These are phyloP conservation scores for Sarcophaga rosellei DNA, from an alignment of 2,888 invertebrate species.

Conservation along the genomic window DNA sequence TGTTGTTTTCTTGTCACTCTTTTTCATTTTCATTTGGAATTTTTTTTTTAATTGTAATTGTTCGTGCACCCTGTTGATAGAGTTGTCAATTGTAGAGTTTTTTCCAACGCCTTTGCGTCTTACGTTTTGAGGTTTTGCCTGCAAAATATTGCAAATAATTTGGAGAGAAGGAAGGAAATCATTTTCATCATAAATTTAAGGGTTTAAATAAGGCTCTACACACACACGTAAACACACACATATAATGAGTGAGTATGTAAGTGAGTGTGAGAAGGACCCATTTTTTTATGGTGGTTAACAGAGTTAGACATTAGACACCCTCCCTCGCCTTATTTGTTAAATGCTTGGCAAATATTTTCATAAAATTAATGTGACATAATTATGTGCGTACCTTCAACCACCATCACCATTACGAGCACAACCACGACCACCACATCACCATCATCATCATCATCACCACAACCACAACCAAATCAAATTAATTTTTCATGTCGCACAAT, in stretches of 20 bases:
- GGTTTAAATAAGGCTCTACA: constrained; percentile 36
- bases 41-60: constrained; percentile 62
- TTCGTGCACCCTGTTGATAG: constrained; percentile 60
- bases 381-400: constrained; percentile 70
- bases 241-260: not conserved
- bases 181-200: constrained; percentile 44
- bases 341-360: constrained; percentile 68
- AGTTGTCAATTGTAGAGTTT: constrained; percentile 64
- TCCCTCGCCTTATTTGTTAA: constrained; percentile 48
- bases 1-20: no score
- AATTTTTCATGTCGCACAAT: constrained; percentile 70
- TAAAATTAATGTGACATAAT: constrained; percentile 73
- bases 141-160: no score
- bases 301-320: constrained; percentile 46
- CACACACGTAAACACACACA: not conserved
- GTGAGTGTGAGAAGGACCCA: not conserved
- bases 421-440: no score
- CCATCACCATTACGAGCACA: not conserved
- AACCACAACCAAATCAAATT: constrained; percentile 69
- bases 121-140: no score
- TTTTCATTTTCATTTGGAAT: constrained; percentile 36
- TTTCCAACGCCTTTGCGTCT: not conserved
- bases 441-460: no score
- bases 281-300: not conserved
- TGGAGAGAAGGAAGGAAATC: no score